Evolutionary conservation across 2,113 vertebrate species (phyloP).

Genomic region (Dolichotis patagonum): DNA sequence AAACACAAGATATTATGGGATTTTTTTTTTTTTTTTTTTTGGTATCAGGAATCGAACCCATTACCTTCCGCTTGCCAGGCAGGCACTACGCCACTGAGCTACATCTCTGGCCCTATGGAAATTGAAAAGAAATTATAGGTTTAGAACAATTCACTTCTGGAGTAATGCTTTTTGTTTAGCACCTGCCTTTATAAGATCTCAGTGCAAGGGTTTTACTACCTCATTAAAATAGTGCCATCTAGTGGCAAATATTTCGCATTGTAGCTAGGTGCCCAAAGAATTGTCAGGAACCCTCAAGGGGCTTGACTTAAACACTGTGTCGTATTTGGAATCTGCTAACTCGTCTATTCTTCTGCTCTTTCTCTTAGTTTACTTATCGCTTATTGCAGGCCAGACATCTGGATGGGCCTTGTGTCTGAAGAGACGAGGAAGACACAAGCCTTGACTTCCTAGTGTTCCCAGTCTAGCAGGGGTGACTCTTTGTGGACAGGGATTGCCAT

Average conservation of each 20-base stretch:
- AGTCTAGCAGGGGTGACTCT: not conserved
- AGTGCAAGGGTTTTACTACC: slow-evolving; percentile 3
- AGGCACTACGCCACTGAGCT: no score
- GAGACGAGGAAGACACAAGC: not conserved
- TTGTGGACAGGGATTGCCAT: not conserved
- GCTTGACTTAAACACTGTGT: not conserved
- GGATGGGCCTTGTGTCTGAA: not conserved
- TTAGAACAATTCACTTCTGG: slow-evolving; percentile 59
- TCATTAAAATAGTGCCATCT: slow-evolving; percentile 81
- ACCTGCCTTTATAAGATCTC: not conserved
- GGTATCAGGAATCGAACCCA: no score
- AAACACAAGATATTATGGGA: not conserved
- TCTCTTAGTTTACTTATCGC: not conserved
- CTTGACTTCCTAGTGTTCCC: not conserved
- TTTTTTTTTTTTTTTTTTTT: no score
- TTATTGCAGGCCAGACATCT: not conserved
- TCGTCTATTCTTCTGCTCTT: not conserved
- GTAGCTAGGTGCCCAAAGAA: slow-evolving; percentile 29
- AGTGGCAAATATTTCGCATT: slow-evolving; percentile 73
- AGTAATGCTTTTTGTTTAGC: not conserved
- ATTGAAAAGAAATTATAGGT: not conserved
- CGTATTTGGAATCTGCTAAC: not conserved
- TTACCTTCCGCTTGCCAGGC: no score
- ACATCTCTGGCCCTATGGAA: not conserved
- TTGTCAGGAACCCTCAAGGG: not conserved